phyloP scores from a whole-genome alignment of 2,888 invertebrate genomes.

The Linnaemya vulpina region DNA sequence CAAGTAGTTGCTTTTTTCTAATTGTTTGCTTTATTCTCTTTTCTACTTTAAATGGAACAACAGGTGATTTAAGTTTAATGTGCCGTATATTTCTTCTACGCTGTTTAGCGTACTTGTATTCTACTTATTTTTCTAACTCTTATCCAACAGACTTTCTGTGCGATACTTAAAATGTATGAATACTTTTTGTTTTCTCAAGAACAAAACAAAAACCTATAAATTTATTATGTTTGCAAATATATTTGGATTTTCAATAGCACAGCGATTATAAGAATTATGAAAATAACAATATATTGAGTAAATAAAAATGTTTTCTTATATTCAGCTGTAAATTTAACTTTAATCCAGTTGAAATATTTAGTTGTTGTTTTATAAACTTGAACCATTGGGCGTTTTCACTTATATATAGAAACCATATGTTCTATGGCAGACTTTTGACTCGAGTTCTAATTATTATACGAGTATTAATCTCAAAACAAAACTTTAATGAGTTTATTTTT shows the following conservation, averaged over 20 bases:
- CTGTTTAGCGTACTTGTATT: neutral
- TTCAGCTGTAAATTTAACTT: slow-evolving; percentile 46
- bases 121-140: neutral
- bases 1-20: slow-evolving; percentile 41
- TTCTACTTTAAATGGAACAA: slow-evolving; percentile 59
- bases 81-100: slow-evolving; percentile 54
- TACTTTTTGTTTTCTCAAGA: slow-evolving; percentile 36
- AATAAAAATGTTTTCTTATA: slow-evolving; percentile 2
- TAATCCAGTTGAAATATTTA: slow-evolving; percentile 48
- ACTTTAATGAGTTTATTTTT: slow-evolving; percentile 18
- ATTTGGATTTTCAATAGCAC: slow-evolving; percentile 14
- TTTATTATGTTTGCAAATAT: slow-evolving; percentile 3
- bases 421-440: neutral
- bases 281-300: neutral
- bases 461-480: neutral
- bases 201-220: slow-evolving; percentile 26
- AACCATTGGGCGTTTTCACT: slow-evolving; percentile 23
- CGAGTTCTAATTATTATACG: slow-evolving; percentile 11
- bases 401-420: neutral
- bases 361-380: too few relatives aligned
- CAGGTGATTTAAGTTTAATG: slow-evolving; percentile 71
- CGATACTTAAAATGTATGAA: slow-evolving; percentile 35
- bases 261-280: neutral
- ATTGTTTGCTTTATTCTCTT: slow-evolving; percentile 13
- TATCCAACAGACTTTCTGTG: neutral